Base-by-base conservation (phyloP, 2,113 vertebrate genomes). In the Dicrurus megarhynchus region DNA sequence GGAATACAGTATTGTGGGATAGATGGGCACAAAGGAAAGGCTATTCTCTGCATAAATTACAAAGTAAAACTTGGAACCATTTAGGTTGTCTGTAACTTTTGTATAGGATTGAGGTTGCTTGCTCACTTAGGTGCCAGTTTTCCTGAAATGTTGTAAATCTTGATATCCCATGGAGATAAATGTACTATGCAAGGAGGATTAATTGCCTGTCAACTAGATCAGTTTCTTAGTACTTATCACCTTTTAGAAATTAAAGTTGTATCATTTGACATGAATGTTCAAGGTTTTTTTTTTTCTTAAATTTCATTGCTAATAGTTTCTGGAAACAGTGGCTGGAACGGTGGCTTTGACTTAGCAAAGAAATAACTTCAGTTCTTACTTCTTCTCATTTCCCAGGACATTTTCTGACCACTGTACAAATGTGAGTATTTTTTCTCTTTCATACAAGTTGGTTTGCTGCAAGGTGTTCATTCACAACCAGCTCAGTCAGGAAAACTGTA, bases 161-260 rank as follows among this genome's bases (percentile, higher is more conserved):
- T 94, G 30, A 86, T 96, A 94, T 75, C 85, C 90, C 76, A 56
- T 60, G 64, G 82, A 96, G 83, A 86, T 94, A 93, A 95, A 90
- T 95, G 93, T 95, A 96, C 94, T 97, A 96, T 97, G 95, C 93
- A 96, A 95, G 76, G 85, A 95, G 52, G 89, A 93, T 94, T 90
- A 77, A 88, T 80, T 96, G 86, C 90, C 83, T 96, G 95, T 95
- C 93, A 93, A 83, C 42, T 90, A 94, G 85, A 90, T 93, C 85
- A 94, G 92, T 95, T 97, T 94, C 92, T 94, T 94, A 95, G 82
- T 91, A 92, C 78, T 95, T 93, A 75, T 1, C 70, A 89, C 82
- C 75, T 95, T 94, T 96, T 91, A 96, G 82, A 95, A 83, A 96
- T 96, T 95, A 95, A 96, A 97, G 84, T 85, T 77, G 50, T 94